Evolutionary conservation across 2,888 invertebrate genomes (phyloP).

Genomic region (Heliconius sara): DNA sequence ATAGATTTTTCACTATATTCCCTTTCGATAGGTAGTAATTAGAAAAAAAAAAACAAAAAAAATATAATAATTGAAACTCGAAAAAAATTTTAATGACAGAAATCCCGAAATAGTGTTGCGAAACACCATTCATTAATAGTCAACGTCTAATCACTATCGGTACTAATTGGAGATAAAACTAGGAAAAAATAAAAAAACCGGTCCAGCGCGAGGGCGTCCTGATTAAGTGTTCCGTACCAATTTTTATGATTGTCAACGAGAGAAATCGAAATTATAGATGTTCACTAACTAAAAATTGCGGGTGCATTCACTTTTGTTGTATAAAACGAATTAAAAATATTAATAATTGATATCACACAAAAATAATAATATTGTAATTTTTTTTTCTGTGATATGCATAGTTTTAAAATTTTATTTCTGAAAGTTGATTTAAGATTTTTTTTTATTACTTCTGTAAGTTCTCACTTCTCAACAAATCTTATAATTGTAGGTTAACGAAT

Average conservation of each 20-base stretch:
- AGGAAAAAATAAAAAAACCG: background rate
- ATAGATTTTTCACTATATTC: no score
- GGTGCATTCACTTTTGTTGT: no score
- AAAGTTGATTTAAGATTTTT: no score
- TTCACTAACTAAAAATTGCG: background rate
- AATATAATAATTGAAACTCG: background rate
- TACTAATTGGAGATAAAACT: slow-evolving; percentile 5
- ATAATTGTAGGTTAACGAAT: no score
- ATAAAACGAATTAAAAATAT: background rate
- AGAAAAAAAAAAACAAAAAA: background rate
- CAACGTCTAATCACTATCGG: slow-evolving; percentile 10
- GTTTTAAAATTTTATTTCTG: no score
- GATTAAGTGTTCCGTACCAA: background rate
- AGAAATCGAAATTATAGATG: background rate
- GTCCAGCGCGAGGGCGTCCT: background rate
- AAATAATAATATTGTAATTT: no score
- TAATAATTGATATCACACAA: no score
- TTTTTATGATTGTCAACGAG: background rate
- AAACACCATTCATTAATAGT: slow-evolving; percentile 10
- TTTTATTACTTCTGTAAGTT: background rate
- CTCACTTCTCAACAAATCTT: background rate
- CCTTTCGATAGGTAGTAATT: background rate
- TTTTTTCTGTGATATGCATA: background rate
- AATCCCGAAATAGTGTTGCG: slow-evolving; percentile 6
- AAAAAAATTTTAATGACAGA: slow-evolving; percentile 4